These are phyloP conservation scores for Drosophila erecta DNA, from an alignment of 1,140 invertebrate genomes.

Conservation along the genomic window DNA sequence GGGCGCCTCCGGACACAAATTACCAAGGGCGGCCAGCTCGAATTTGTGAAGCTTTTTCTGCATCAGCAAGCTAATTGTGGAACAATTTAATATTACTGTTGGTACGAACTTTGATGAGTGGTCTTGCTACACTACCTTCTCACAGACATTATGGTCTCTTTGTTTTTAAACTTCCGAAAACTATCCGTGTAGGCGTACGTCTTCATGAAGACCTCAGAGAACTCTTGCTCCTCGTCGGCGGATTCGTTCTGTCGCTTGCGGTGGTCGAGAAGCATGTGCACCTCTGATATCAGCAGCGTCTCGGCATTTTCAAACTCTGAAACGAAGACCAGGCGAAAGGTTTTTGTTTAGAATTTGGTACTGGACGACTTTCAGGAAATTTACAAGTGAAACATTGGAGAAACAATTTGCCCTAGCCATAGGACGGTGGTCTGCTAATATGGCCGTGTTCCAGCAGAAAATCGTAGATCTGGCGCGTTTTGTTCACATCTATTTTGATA, in stretches of 20 bases:
- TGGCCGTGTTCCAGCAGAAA: constrained; percentile 90
- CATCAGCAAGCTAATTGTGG: constrained; percentile 91
- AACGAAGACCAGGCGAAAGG: constrained; percentile 66
- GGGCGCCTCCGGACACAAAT: constrained; percentile 98
- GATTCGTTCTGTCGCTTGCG: constrained; percentile 98
- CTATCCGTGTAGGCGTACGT: constrained; percentile 98
- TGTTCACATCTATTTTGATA: constrained; percentile 97
- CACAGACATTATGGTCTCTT: constrained; percentile 98
- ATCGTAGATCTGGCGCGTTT: constrained; percentile 95
- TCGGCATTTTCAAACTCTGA: constrained; percentile 99
- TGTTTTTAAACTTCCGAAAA: constrained; percentile 98
- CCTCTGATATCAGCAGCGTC: constrained; percentile 98
- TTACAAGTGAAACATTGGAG: constrained; percentile 68
- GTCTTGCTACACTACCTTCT: constrained; percentile 88
- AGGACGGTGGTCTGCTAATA: constrained; percentile 86
- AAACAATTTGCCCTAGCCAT: constrained; percentile 37
- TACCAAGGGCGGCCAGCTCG: constrained; percentile 98
- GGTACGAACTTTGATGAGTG: not conserved
- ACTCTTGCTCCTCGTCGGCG: constrained; percentile 98
- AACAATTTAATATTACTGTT: not conserved
- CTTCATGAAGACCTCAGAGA: constrained; percentile 99
- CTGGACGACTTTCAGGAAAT: constrained; percentile 19
- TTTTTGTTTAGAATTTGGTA: not conserved
- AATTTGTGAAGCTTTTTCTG: constrained; percentile 99
- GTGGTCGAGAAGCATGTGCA: constrained; percentile 98